phyloP scores from a whole-genome alignment of 2,888 invertebrate species.

The Lithophane leautieri region DNA sequence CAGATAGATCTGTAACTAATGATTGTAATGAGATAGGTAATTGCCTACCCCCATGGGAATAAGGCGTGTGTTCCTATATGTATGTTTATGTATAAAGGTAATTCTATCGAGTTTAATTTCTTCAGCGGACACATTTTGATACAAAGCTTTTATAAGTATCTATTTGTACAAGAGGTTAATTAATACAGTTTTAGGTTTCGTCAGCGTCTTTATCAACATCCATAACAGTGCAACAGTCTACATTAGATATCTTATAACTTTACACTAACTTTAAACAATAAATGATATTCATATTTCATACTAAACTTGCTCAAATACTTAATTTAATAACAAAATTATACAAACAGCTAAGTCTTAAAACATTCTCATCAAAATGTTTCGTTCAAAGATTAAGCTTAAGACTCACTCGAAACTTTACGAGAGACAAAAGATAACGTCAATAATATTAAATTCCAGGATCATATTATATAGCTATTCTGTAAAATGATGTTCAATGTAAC shows the following conservation, averaged over 20 bases:
- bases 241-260: not conserved
- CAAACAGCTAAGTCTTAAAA: conserved; percentile 15
- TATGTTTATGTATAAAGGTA: not conserved
- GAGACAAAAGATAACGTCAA: conserved; percentile 40
- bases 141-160: not conserved
- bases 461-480: conserved; percentile 10
- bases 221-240: not conserved
- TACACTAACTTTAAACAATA: conserved; percentile 15
- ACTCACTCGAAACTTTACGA: conserved; percentile 15
- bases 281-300: not conserved
- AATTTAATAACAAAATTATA: conserved; percentile 25
- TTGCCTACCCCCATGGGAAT: too few species aligned
- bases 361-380: conserved; percentile 15
- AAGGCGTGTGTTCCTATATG: too few species aligned
- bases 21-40: not conserved
- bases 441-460: conserved; percentile 37
- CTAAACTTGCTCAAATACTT: not conserved
- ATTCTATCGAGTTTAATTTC: not conserved
- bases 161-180: not conserved
- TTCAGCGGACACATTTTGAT: not conserved
- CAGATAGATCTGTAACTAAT: not conserved
- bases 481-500: conserved; percentile 33
- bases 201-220: not conserved
- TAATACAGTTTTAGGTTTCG: not conserved
- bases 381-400: conserved; percentile 29